A percentile compares a stretch with the other conserved stretches of the same genome.
These are phyloP conservation scores for Myotis pilosus DNA, from an alignment of 2,797 vertebrate species.

Conservation along the genomic window DNA sequence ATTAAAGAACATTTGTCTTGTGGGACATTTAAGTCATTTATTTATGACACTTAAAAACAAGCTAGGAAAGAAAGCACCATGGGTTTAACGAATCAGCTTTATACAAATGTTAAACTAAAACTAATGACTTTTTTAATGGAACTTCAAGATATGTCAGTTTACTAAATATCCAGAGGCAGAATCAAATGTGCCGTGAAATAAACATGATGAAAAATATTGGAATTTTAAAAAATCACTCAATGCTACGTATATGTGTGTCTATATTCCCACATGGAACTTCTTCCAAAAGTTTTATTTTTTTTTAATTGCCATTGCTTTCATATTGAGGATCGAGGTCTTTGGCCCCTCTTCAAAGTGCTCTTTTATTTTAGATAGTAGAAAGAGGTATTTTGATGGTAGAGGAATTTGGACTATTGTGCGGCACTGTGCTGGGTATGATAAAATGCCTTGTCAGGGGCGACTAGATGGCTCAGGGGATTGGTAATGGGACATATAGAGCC, in stretches of 20 bases:
- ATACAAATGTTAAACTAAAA: conserved; percentile 75
- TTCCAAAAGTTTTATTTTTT: conserved; percentile 15
- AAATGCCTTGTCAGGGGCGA: conserved; percentile 72
- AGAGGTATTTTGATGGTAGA: conserved; percentile 52
- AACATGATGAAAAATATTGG: conserved; percentile 43
- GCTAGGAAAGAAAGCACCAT: conserved; percentile 77
- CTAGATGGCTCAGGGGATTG: conserved; percentile 70
- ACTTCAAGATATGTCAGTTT: conserved; percentile 68
- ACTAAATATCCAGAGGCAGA: conserved; percentile 66
- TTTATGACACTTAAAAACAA: conserved; percentile 87
- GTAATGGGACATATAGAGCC: conserved; percentile 74
- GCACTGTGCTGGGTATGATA: conserved; percentile 58
- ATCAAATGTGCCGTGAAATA: conserved; percentile 57
- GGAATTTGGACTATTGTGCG: conserved; percentile 44
- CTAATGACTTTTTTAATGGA: conserved; percentile 68
- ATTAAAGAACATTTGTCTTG: conserved; percentile 94
- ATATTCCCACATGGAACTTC: not conserved
- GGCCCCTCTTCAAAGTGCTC: conserved; percentile 24
- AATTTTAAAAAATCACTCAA: not conserved
- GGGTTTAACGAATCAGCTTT: conserved; percentile 73
- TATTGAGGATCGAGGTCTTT: conserved; percentile 20
- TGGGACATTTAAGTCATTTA: conserved; percentile 86
- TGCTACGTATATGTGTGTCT: not conserved
- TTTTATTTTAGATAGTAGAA: conserved; percentile 48
- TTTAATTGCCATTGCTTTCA: not conserved